Evolutionary conservation across 2,113 vertebrate species (phyloP).

Genomic region (Brachyhypopomus occidentalis): DNA sequence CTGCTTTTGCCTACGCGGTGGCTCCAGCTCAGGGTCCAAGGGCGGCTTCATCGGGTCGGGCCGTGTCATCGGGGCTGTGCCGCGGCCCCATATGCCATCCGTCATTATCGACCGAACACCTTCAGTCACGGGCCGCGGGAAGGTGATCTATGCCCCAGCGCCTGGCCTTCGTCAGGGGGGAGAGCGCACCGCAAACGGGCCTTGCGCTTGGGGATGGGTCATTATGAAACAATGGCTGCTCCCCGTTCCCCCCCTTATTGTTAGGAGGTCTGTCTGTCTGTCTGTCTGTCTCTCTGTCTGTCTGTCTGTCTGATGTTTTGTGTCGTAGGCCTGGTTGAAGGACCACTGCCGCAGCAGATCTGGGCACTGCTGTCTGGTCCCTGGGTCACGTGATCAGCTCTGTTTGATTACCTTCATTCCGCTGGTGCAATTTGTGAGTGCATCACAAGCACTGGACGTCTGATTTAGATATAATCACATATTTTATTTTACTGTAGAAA

Average conservation of each 20-base stretch:
- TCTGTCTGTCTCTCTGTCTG: neutral
- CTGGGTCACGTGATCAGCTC: too few relatives aligned
- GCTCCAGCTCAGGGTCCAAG: neutral
- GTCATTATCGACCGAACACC: conserved; percentile 41
- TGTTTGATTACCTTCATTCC: too few relatives aligned
- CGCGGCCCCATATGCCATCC: conserved; percentile 26
- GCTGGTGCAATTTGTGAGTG: too few relatives aligned
- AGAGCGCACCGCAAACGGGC: conserved; percentile 19
- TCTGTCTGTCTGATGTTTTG: neutral
- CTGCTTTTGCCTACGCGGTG: neutral
- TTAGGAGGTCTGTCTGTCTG: neutral
- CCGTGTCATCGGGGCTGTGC: conserved; percentile 34
- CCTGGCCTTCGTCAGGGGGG: neutral
- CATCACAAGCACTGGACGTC: too few relatives aligned
- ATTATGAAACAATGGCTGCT: neutral
- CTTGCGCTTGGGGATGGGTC: neutral
- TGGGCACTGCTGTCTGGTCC: too few relatives aligned
- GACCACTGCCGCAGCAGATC: too few relatives aligned
- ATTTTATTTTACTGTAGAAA: too few relatives aligned
- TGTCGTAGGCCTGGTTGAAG: too few relatives aligned
- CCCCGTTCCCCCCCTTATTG: neutral
- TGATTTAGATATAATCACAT: too few relatives aligned
- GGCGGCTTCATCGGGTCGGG: conserved; percentile 25
- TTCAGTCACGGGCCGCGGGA: conserved; percentile 17
- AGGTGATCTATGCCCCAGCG: conserved; percentile 22